phyloP scores from a whole-genome alignment of 2,888 invertebrate species.

The Lissonota sp. region DNA sequence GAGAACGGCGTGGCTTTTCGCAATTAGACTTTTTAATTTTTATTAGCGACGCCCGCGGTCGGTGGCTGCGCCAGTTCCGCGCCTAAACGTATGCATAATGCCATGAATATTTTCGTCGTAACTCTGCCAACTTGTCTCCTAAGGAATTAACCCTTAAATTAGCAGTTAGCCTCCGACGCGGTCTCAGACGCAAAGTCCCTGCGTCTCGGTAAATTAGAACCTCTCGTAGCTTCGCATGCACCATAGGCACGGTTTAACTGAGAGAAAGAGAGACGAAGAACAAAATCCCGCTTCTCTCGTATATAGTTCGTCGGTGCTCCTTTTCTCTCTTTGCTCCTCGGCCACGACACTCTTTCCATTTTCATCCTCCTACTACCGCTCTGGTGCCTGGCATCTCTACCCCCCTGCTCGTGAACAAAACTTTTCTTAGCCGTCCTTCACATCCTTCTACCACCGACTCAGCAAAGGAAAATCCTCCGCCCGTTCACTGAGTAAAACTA shows the following conservation, averaged over 20 bases:
- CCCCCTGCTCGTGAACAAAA: conserved; percentile 53
- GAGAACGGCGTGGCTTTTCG: conserved; percentile 54
- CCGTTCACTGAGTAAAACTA: conserved; percentile 37
- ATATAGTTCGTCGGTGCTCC: conserved; percentile 41
- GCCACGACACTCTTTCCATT: conserved; percentile 73
- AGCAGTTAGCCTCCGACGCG: conserved; percentile 81
- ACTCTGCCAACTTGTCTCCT: conserved; percentile 84
- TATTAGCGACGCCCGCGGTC: conserved; percentile 78
- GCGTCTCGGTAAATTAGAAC: conserved; percentile 82
- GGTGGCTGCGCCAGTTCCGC: conserved; percentile 72
- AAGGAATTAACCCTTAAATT: conserved; percentile 84
- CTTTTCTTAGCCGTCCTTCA: conserved; percentile 58
- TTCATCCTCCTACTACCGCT: conserved; percentile 53
- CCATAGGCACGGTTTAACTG: conserved; percentile 44
- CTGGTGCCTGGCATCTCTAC: conserved; percentile 51
- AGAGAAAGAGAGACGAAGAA: conserved; percentile 13
- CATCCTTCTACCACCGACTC: conserved; percentile 35
- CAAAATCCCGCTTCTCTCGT: conserved; percentile 61
- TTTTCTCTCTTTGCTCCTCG: conserved; percentile 69
- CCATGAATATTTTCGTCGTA: conserved; percentile 84
- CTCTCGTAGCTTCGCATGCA: conserved; percentile 73
- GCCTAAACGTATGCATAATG: conserved; percentile 84
- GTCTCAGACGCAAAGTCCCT: conserved; percentile 82
- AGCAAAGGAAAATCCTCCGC: conserved; percentile 10
- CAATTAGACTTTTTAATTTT: conserved; percentile 84